Evolutionary conservation across 1,140 invertebrate genomes (phyloP).

Genomic region (Hylaeus volcanicus): DNA sequence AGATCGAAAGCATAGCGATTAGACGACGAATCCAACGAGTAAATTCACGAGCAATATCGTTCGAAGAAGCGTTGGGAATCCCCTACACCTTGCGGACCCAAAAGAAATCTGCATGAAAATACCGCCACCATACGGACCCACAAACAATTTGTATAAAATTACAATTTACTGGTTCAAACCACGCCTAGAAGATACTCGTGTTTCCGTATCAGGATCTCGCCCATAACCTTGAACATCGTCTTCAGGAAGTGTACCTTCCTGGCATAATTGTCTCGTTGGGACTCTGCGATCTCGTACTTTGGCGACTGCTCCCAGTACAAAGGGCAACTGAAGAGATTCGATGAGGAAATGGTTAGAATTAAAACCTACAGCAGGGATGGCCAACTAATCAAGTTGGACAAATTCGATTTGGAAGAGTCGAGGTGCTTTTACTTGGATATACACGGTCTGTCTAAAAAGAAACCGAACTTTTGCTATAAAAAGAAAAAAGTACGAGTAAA

Average conservation of each 20-base stretch:
- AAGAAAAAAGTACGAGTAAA: no score
- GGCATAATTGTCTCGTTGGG: not conserved
- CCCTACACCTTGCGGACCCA: not conserved
- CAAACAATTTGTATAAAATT: no score
- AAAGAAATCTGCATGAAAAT: not conserved
- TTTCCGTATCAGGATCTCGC: not conserved
- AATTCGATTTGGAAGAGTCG: no score
- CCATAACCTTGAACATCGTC: constrained; percentile 2
- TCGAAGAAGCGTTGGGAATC: not conserved
- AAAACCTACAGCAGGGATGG: no score
- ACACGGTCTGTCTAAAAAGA: no score
- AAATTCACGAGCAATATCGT: no score
- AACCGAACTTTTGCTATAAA: no score
- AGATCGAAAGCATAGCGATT: constrained; percentile 16
- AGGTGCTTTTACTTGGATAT: no score
- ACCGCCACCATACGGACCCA: not conserved
- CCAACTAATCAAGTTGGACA: no score
- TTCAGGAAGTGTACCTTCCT: constrained; percentile 19
- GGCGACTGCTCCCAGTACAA: constrained; percentile 22
- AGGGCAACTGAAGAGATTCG: constrained; percentile 39
- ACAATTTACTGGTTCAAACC: not conserved
- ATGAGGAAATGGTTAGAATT: not conserved
- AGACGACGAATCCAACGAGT: not conserved
- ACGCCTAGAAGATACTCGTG: not conserved
- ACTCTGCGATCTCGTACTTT: constrained; percentile 8